phyloP scores from a whole-genome alignment of 2,113 vertebrate species.

The Beaufortia kweichowensis region DNA sequence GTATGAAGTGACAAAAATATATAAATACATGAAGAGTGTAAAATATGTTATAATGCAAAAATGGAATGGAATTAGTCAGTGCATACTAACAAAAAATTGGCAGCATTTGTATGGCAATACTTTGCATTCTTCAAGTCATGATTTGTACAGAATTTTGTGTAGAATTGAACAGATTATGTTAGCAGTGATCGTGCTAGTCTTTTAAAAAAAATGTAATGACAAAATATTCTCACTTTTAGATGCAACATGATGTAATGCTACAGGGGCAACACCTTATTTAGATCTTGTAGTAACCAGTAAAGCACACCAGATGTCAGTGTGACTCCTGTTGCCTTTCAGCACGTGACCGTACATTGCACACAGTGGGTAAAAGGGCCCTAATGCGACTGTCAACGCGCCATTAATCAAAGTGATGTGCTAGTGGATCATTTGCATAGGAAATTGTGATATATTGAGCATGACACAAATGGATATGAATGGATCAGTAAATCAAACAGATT shows the following conservation, averaged over 20 bases:
- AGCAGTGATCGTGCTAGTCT: too few species aligned
- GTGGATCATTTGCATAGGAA: slow-evolving; percentile 71
- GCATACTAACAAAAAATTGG: too few species aligned
- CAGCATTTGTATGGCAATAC: too few species aligned
- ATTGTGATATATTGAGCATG: slow-evolving; percentile 74
- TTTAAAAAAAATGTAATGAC: too few species aligned
- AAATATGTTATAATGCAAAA: too few species aligned
- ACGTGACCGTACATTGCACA: slow-evolving; percentile 53
- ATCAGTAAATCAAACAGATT: slow-evolving; percentile 65
- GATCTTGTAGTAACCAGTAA: background rate
- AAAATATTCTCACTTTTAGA: too few species aligned
- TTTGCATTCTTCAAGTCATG: too few species aligned
- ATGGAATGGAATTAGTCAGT: too few species aligned
- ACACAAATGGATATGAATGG: slow-evolving; percentile 71
- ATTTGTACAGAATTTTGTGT: too few species aligned
- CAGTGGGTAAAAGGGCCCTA: slow-evolving; percentile 59
- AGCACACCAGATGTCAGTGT: slow-evolving; percentile 66
- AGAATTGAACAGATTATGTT: too few species aligned
- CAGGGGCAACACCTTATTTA: background rate
- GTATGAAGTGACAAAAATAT: too few species aligned
- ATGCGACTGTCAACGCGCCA: slow-evolving; percentile 66
- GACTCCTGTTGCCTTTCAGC: slow-evolving; percentile 47
- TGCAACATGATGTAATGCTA: background rate
- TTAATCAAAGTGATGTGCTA: slow-evolving; percentile 72
- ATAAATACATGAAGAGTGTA: too few species aligned